Conservation (phyloP, 2,113 vertebrate genomes). For the Notothenia coriiceps region DNA sequence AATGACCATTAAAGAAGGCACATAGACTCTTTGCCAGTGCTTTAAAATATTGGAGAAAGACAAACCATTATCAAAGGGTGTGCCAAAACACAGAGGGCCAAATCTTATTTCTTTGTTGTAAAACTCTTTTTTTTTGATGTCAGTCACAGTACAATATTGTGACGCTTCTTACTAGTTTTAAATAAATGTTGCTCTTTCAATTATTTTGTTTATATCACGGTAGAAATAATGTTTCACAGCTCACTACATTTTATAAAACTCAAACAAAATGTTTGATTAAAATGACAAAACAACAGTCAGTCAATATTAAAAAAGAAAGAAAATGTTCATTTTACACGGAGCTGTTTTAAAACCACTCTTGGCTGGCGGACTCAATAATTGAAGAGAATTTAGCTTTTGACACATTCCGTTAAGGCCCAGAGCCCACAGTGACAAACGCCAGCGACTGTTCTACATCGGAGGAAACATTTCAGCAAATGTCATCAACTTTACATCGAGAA, state of each 20-base stretch:
- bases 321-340: slow-evolving; percentile 27
- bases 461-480: slow-evolving; percentile 11
- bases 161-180: slow-evolving; percentile 31
- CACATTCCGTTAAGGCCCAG: slow-evolving; percentile 6
- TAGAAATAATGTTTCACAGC: slow-evolving; percentile 44
- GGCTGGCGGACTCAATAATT: slow-evolving; percentile 6
- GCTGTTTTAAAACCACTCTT: neutral
- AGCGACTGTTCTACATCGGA: neutral
- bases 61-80: slow-evolving; percentile 29
- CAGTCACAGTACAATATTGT: neutral
- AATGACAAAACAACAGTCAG: slow-evolving; percentile 59
- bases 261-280: slow-evolving; percentile 41
- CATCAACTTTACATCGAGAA: slow-evolving; percentile 7
- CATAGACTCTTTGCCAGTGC: slow-evolving; percentile 31
- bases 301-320: neutral
- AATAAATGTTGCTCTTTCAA: slow-evolving; percentile 20
- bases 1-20: slow-evolving; percentile 56
- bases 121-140: neutral
- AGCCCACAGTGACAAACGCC: slow-evolving; percentile 4
- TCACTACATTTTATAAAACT: slow-evolving; percentile 44
- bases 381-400: slow-evolving; percentile 22
- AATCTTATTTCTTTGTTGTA: slow-evolving; percentile 22
- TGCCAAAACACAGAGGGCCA: slow-evolving; percentile 26
- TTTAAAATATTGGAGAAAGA: slow-evolving; percentile 43
- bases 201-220: slow-evolving; percentile 32